These are phyloP conservation scores for Callipepla californica DNA, from an alignment of 2,113 vertebrate species.

Conservation along the genomic window DNA sequence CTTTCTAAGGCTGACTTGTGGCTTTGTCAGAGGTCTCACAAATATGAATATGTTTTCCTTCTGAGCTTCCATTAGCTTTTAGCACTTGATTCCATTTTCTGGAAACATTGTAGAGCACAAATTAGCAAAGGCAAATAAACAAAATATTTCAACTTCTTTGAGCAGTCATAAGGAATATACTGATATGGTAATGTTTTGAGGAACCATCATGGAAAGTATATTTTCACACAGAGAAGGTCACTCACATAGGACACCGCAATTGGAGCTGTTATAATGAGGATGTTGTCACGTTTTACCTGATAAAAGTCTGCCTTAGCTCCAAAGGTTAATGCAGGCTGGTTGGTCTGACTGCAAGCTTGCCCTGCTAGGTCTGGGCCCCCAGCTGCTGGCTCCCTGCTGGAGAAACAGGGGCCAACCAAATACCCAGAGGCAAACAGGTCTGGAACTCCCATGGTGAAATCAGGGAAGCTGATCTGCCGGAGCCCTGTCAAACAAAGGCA, in stretches of 20 bases:
- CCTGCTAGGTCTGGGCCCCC: background rate
- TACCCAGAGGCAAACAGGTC: background rate
- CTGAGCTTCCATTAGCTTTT: background rate
- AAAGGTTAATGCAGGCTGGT: background rate
- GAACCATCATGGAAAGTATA: background rate
- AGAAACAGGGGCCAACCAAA: background rate
- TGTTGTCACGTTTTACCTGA: background rate
- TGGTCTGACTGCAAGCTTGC: background rate
- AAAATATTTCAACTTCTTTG: background rate
- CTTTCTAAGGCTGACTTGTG: constrained; percentile 24
- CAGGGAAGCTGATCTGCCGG: background rate
- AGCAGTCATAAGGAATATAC: background rate
- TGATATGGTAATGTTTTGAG: background rate
- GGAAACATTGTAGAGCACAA: background rate
- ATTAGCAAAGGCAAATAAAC: background rate
- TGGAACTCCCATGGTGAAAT: rapidly evolving
- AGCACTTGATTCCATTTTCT: background rate
- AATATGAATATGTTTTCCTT: background rate
- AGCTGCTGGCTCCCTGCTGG: rapidly evolving
- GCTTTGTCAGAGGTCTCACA: background rate
- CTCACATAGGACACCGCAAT: background rate
- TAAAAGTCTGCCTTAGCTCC: background rate
- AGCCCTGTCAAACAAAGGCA: background rate
- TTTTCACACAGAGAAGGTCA: background rate
- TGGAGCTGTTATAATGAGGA: background rate